These are phyloP conservation scores for Tympanuchus pallidicinctus DNA, from an alignment of 2,113 vertebrate species.

Conservation along the genomic window DNA sequence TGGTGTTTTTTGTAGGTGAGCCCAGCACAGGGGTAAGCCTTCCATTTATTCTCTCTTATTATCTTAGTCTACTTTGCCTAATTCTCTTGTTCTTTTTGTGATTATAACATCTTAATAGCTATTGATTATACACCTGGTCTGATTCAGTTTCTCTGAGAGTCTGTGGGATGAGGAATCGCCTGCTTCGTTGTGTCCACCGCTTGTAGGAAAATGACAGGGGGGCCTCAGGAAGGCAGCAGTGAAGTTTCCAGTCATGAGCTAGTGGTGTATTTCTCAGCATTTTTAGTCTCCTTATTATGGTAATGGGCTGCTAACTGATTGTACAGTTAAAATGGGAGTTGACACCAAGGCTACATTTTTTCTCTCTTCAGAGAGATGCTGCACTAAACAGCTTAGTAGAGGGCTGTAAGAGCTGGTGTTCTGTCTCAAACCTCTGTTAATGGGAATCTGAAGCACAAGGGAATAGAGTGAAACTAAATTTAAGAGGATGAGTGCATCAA, in stretches of 20 bases:
- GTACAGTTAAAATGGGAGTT: constrained; percentile 67
- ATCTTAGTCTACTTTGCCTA: too few species aligned
- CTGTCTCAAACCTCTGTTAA: constrained; percentile 41
- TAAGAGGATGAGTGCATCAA: neutral
- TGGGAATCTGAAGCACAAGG: constrained; percentile 32
- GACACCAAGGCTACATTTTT: constrained; percentile 51
- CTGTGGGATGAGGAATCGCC: neutral
- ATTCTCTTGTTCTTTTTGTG: too few species aligned
- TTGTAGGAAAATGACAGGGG: neutral
- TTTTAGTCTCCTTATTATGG: constrained; percentile 68
- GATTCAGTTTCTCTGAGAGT: neutral
- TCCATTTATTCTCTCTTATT: too few species aligned
- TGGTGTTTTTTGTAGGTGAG: too few species aligned
- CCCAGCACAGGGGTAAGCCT: too few species aligned
- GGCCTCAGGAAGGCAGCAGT: neutral
- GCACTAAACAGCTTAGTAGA: constrained; percentile 64
- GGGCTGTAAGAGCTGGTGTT: constrained; percentile 36
- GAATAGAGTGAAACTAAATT: constrained; percentile 22
- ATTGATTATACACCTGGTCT: neutral
- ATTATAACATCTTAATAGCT: too few species aligned
- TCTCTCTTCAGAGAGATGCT: constrained; percentile 56
- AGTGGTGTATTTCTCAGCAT: neutral
- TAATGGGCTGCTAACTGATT: constrained; percentile 65
- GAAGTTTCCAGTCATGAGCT: constrained; percentile 5
- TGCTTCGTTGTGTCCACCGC: neutral